Conservation (phyloP, 2,113 vertebrate species). For the Python bivittatus region DNA sequence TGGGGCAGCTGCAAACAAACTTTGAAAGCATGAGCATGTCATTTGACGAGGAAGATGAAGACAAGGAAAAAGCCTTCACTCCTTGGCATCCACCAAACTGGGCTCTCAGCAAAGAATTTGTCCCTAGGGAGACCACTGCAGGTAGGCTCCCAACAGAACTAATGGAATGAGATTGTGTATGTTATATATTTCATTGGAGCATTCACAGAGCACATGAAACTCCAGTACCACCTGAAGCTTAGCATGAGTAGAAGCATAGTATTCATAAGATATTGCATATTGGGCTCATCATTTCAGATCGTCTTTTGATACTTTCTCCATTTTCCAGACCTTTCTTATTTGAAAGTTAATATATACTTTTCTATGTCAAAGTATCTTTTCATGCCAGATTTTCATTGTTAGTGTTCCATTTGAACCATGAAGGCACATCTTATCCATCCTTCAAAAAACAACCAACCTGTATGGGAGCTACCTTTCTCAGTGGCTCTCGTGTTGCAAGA, state of each 20-base stretch:
- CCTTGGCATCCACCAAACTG: rapidly evolving
- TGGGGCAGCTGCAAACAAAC: not conserved
- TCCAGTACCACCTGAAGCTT: not conserved
- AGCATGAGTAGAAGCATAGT: not conserved
- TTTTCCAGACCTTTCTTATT: not conserved
- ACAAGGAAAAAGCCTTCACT: slow-evolving; percentile 20
- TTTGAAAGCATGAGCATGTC: slow-evolving; percentile 11
- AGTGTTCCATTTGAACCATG: not conserved
- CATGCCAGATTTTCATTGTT: not conserved
- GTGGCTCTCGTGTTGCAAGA: not conserved
- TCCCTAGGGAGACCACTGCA: not conserved
- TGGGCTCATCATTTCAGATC: not conserved
- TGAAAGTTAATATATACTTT: not conserved
- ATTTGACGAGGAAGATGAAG: slow-evolving; percentile 59
- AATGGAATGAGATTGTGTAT: too few species aligned
- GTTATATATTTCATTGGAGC: not conserved
- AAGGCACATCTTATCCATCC: not conserved
- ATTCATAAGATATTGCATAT: not conserved
- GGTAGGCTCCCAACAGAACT: slow-evolving; percentile 29
- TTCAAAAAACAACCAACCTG: not conserved
- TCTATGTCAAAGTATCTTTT: not conserved
- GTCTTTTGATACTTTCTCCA: not conserved
- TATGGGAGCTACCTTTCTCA: not conserved
- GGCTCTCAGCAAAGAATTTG: slow-evolving; percentile 21
- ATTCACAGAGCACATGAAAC: not conserved